A percentile compares a stretch with the other conserved stretches of the same genome.
Evolutionary conservation across 2,888 invertebrate species (phyloP).

Genomic region (Ischnus inquisitorius): DNA sequence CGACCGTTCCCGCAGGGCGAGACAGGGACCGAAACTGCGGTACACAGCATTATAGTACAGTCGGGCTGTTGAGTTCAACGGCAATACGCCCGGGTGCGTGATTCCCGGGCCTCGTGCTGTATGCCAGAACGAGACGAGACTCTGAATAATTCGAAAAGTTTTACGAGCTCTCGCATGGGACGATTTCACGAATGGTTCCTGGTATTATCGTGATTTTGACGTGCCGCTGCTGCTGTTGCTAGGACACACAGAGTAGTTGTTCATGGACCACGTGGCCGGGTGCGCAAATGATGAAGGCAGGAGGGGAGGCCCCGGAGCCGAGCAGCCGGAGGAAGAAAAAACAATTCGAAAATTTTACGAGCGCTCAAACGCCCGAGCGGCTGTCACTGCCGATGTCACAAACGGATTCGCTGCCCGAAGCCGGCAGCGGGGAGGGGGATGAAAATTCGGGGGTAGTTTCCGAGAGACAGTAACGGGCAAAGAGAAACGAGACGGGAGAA

Average conservation of each 20-base stretch:
- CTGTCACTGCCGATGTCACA: slow-evolving; percentile 47
- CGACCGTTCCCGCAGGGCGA: slow-evolving; percentile 44
- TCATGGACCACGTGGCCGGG: slow-evolving; percentile 33
- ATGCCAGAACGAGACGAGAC: slow-evolving; percentile 18
- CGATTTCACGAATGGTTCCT: slow-evolving; percentile 61
- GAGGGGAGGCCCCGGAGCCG: not conserved
- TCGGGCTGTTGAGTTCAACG: not conserved
- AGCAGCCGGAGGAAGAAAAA: slow-evolving; percentile 51
- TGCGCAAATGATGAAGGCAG: not conserved
- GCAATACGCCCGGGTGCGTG: slow-evolving; percentile 29
- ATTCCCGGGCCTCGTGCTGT: not conserved
- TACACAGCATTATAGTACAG: not conserved
- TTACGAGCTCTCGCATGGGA: slow-evolving; percentile 55
- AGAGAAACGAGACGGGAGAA: not conserved
- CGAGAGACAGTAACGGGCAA: slow-evolving; percentile 9
- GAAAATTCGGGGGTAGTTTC: slow-evolving; percentile 13
- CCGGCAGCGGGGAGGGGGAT: not conserved
- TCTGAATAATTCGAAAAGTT: slow-evolving; percentile 61
- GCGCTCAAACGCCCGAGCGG: slow-evolving; percentile 29
- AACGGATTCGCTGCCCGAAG: slow-evolving; percentile 13
- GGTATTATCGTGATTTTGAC: slow-evolving; percentile 61
- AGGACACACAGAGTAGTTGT: slow-evolving; percentile 10
- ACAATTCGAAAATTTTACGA: slow-evolving; percentile 71
- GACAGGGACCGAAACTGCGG: not conserved
- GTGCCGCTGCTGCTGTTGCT: slow-evolving; percentile 12